Evolutionary conservation across 30 jellyfish, hydroid and myxozoan genomes (phyloP), one percentile per base, ranked within the genome.

Genomic region (Pelagia noctiluca): DNA sequence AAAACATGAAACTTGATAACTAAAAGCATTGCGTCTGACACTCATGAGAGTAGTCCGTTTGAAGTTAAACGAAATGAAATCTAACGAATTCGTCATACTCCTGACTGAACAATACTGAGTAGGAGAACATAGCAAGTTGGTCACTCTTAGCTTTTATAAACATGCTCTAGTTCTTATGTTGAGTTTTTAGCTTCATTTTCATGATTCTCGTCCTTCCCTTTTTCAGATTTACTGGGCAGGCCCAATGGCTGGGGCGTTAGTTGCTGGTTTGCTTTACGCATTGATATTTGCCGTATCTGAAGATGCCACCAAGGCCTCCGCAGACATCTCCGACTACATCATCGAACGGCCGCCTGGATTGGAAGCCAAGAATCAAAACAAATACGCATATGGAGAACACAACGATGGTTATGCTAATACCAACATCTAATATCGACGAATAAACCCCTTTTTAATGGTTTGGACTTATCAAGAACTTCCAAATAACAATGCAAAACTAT

Each of bases 221-320:
- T 16, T 61, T 18, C 62, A 87, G 96, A 87, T 87, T 22, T 87
- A 87, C 88, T 87, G 96, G 96, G 88, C 91, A 0, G 96, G 96
- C 18, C 96, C 96, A 28, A 68, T 87, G 0, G 60, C 60, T 63
- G 96, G 96, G 22, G 96, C 88, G 0, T 30, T 72, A 4, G 66
- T 87, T 22, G 96, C 96, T 54, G 90, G 91, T 34, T 0, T 68
- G 50, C 38, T 87, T 2, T 87, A 87, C 74, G 82, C 75, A 32
- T 70, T 87, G 54, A 76, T 87, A 8, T 87, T 87, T 38, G 57
- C 90, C 0, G 64, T 76, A 10, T 72, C 75, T 25, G 95, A 82
- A 33, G 89, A 76, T 0, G 65, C 47, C 0, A 31, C 22, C 64
- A 18, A 73, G 7, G 89, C 63, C 19, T 62, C 86, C 21, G 86